Base-by-base conservation (phyloP, 2,113 vertebrate genomes). In the Phaethon lepturus region DNA sequence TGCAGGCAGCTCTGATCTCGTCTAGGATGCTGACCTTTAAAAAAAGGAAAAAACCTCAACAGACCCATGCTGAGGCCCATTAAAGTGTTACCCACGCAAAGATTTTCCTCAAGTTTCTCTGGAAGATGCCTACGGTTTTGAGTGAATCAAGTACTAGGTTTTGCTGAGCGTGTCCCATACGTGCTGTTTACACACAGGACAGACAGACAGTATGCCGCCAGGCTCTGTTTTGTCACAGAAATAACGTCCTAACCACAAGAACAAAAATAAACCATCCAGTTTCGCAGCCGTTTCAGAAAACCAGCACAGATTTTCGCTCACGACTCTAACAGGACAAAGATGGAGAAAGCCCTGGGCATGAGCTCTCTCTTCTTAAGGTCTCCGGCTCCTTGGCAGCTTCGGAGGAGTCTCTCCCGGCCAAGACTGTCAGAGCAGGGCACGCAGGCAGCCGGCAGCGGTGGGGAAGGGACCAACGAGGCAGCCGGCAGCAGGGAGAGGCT, bases 301-400 rank as follows among this genome's bases (percentile, higher is more conserved):
- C 17, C 0, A 0, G 17, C 25, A n/a, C 4, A 77, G 29, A 56
- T 82, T 91, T 87, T 87, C 2, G 12, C 38, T 71, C 28, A 1
- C 13, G 13, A 3, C 17, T 50, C 28, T 17, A 77, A 67, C 24
- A 58, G 55, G 9, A 44, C 47, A 40, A 81, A 74, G n/a, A 26
- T 1, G 4, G 9, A 75, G 38, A 33, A 84, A 75, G 24, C 18
- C 26, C 7, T 0, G 9, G 11, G 15, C 17, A 23, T 0, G 3
- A 83, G 20, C 26, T 52, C 29, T 33, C 38, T 40, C 26, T 69
- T 69, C 31, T 63, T 15, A 69, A 44, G 7, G 16, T 55, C 76
- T 67, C 50, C 12, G 10, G 10, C 83, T 86, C 44, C 50, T 45
- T 25, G 50, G 63, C 26, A 80, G 60, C 50, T 86, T 88, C 1